These are phyloP conservation scores for Thalassoma bifasciatum DNA, from an alignment of 2,113 vertebrate genomes.

Conservation along the genomic window DNA sequence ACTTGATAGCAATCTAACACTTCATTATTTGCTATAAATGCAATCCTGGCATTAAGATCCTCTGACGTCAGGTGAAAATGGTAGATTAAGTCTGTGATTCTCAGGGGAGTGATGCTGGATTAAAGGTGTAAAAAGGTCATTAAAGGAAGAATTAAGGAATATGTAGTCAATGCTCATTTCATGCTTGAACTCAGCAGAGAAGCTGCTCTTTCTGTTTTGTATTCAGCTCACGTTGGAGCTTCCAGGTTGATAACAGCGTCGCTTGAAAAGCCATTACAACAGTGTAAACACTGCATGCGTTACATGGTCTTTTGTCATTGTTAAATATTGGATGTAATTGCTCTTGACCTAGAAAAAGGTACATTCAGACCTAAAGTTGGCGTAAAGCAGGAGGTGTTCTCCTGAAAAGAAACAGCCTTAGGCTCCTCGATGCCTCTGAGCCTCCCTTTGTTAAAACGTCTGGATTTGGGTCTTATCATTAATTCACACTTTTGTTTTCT, in stretches of 20 bases:
- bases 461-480: background rate
- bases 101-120: constrained; percentile 51
- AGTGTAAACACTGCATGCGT: constrained; percentile 44
- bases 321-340: constrained; percentile 62
- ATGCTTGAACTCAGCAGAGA: constrained; percentile 45
- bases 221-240: constrained; percentile 39
- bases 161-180: constrained; percentile 43
- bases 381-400: constrained; percentile 38
- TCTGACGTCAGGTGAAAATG: constrained; percentile 24
- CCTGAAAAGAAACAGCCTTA: background rate
- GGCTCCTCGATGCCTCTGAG: background rate
- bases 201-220: constrained; percentile 37
- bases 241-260: constrained; percentile 40
- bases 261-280: constrained; percentile 57
- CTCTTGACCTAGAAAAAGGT: constrained; percentile 56
- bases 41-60: constrained; percentile 31
- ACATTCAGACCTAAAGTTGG: constrained; percentile 41
- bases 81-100: constrained; percentile 11
- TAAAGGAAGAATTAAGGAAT: constrained; percentile 64
- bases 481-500: background rate
- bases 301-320: constrained; percentile 51
- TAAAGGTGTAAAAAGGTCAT: constrained; percentile 74
- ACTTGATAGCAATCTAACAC: constrained; percentile 23
- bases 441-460: background rate
- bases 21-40: constrained; percentile 25